These are phyloP conservation scores for Gorsachius goisagi DNA, from an alignment of 2,113 vertebrate genomes.

Conservation along the genomic window DNA sequence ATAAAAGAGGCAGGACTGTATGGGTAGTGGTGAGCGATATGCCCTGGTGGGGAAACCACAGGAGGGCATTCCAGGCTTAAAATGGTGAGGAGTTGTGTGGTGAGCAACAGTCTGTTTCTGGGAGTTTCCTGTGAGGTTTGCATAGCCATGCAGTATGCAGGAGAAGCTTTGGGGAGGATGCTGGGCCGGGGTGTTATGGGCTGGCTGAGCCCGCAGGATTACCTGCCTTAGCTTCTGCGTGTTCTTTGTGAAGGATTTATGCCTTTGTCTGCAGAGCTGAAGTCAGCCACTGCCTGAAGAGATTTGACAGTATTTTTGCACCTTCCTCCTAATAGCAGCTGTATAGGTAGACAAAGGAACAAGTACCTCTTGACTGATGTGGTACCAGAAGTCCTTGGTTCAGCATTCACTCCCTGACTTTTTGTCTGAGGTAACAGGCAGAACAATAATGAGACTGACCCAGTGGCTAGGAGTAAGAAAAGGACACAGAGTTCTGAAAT, in stretches of 20 bases:
- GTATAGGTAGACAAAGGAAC: not conserved
- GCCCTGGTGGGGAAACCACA: not conserved
- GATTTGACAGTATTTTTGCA: not conserved
- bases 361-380: not conserved
- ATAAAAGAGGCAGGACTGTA: not conserved
- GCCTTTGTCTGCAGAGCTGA: not conserved
- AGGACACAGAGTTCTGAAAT: not conserved
- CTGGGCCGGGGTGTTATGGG: not conserved
- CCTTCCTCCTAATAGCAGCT: not conserved
- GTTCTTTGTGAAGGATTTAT: not conserved
- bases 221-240: not conserved
- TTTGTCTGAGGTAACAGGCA: not conserved
- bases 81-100: not conserved
- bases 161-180: not conserved
- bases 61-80: not conserved
- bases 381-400: not conserved
- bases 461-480: not conserved
- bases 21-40: not conserved
- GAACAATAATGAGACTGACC: not conserved
- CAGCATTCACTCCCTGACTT: not conserved
- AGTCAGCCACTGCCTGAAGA: not conserved
- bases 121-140: not conserved
- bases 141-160: rapidly evolving
- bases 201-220: not conserved
- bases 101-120: not conserved